These are phyloP conservation scores for Macaria liturata DNA, from an alignment of 2,888 invertebrate genomes.

Conservation along the genomic window DNA sequence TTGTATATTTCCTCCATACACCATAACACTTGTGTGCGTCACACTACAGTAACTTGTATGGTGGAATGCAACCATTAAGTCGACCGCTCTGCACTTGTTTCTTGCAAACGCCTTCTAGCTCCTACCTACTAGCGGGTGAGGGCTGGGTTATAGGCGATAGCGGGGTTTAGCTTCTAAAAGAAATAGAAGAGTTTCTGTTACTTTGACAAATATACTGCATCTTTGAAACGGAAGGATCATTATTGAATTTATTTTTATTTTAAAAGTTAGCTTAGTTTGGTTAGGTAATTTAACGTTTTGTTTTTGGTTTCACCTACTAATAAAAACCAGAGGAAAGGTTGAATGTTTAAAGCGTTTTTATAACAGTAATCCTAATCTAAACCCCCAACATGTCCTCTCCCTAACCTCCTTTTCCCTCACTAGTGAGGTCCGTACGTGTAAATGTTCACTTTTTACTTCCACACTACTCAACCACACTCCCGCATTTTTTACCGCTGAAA, in stretches of 20 bases:
- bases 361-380: neutral
- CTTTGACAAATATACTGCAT: no score
- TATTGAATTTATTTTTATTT: no score
- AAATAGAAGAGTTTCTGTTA: no score
- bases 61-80: conserved; percentile 47
- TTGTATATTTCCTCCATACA: no score
- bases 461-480: conserved; percentile 24
- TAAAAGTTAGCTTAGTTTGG: no score
- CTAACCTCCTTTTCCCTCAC: conserved; percentile 35
- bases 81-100: conserved; percentile 42
- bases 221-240: no score
- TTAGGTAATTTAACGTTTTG: no score
- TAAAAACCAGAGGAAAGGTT: no score
- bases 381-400: conserved; percentile 19
- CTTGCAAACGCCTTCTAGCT: conserved; percentile 33
- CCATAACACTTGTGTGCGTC: neutral
- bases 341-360: no score
- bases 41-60: conserved; percentile 9
- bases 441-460: conserved; percentile 46
- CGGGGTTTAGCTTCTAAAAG: conserved; percentile 1
- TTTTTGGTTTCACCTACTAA: no score
- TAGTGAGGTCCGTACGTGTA: conserved; percentile 38
- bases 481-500: conserved; percentile 12
- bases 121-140: no score
- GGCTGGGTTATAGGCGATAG: neutral